Base-by-base conservation (phyloP, 2,113 vertebrate genomes). In the Nyctibius bracteatus region DNA sequence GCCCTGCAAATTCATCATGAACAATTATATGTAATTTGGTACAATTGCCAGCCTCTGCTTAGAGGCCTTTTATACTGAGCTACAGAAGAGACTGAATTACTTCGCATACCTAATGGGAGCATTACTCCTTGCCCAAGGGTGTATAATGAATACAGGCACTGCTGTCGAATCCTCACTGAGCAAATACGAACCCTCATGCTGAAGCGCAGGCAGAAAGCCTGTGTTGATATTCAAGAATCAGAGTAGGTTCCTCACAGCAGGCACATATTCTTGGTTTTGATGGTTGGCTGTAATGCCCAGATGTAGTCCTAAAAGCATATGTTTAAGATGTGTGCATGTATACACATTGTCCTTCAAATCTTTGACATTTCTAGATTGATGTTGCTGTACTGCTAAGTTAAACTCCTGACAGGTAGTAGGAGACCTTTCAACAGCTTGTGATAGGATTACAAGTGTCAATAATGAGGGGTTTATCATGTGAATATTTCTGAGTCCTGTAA, bases 1-100 rank as follows among this genome's bases (percentile, higher is more conserved):
- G 75, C 65, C 54, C 89, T 98, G 86, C 74, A 97, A 95, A 97
- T 97, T 97, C 94, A 96, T 97, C 90, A 93, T 74, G 65, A 95
- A 78, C 63, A 96, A 97, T 97, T 97, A 97, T 75, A 90, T 92
- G 66, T 96, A 97, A 96, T 97, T 97, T 97, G 86, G 96, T 95
- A 87, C 78, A 96, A 96, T 61, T 96, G 93, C 78, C 88, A 92
- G 27, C 75, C 93, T 75, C 73, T 97, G 65, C 67, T 93, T 92
- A 75, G 89, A 95, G 66, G 73, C 28, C 66, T 72, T 92, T 95
- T 94, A n/a, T 75, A 86, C 35, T n/a, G 87, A 89, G 25, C 65
- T 91, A 44, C 81, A 89, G 59, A 79, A 93, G 65, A 94, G 46
- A 63, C 82, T 88, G 68, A 86, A 90, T 92, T 92, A 87, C 28